phyloP scores from a whole-genome alignment of 2,888 invertebrate genomes.

The Sinodicranocentrus sp. region DNA sequence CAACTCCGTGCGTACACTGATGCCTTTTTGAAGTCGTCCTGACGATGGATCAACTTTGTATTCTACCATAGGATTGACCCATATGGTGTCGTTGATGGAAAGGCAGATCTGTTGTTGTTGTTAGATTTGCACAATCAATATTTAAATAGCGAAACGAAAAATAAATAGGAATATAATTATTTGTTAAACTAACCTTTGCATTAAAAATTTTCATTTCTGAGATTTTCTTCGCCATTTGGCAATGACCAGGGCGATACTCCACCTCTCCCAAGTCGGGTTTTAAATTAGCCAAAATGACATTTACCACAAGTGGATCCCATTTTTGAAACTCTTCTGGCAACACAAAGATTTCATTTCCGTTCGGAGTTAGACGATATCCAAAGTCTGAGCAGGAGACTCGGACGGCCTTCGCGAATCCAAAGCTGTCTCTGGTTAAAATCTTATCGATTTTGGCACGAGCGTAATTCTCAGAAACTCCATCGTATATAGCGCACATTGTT shows the following conservation, averaged over 20 bases:
- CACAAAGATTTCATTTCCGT: slow-evolving; percentile 40
- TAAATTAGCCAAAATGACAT: slow-evolving; percentile 53
- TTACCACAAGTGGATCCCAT: slow-evolving; percentile 39
- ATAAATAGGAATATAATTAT: not conserved
- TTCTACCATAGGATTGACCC: slow-evolving; percentile 69
- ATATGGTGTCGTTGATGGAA: slow-evolving; percentile 51
- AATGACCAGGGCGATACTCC: slow-evolving; percentile 16
- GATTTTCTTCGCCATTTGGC: not conserved
- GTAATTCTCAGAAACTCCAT: not conserved
- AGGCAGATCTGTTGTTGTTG: slow-evolving; percentile 34
- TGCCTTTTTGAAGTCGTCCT: not conserved
- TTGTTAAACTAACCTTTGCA: slow-evolving; percentile 31
- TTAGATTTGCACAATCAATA: not conserved
- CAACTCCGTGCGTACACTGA: slow-evolving; percentile 26
- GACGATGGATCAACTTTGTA: not conserved
- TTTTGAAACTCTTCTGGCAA: slow-evolving; percentile 25
- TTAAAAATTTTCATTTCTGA: slow-evolving; percentile 39
- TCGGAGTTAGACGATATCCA: slow-evolving; percentile 38
- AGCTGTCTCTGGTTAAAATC: not conserved
- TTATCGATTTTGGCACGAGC: slow-evolving; percentile 29
- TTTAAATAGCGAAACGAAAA: not conserved
- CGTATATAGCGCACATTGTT: slow-evolving; percentile 43
- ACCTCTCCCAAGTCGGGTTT: slow-evolving; percentile 34
- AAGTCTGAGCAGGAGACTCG: slow-evolving; percentile 58
- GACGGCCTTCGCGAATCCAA: slow-evolving; percentile 7